Percentiles rank a stretch among this genome's conserved stretches.
Evolutionary conservation across 2,113 vertebrate genomes (phyloP).

Genomic region (Myrmophylax atrothorax): DNA sequence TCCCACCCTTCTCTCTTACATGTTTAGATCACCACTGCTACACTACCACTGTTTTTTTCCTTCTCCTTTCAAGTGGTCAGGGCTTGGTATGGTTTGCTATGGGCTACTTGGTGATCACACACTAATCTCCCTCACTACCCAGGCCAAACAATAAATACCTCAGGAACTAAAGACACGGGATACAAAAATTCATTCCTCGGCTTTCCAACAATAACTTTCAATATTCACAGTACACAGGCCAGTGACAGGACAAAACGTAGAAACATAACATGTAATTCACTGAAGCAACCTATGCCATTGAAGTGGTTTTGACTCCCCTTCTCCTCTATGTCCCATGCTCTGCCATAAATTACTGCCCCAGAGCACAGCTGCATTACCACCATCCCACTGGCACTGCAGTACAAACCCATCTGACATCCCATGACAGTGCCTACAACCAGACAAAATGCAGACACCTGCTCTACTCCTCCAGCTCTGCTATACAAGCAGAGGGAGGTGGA

Average conservation of each 20-base stretch:
- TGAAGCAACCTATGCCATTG: not conserved
- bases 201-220: not conserved
- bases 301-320: not conserved
- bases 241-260: not conserved
- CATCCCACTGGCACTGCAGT: accelerated
- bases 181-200: not conserved
- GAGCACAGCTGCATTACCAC: not conserved
- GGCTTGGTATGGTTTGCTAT: not conserved
- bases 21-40: not conserved
- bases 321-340: too few species aligned
- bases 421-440: not conserved
- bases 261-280: not conserved
- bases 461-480: not conserved
- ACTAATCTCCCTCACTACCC: not conserved
- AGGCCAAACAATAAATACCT: not conserved
- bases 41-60: not conserved
- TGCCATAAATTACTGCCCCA: not conserved
- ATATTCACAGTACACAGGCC: not conserved
- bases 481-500: not conserved
- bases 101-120: not conserved
- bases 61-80: not conserved
- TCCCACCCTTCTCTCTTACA: not conserved
- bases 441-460: not conserved
- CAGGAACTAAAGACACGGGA: not conserved
- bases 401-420: not conserved